These are phyloP conservation scores for Eupristina koningsbergeri DNA, from an alignment of 1,140 invertebrate species.

Conservation along the genomic window DNA sequence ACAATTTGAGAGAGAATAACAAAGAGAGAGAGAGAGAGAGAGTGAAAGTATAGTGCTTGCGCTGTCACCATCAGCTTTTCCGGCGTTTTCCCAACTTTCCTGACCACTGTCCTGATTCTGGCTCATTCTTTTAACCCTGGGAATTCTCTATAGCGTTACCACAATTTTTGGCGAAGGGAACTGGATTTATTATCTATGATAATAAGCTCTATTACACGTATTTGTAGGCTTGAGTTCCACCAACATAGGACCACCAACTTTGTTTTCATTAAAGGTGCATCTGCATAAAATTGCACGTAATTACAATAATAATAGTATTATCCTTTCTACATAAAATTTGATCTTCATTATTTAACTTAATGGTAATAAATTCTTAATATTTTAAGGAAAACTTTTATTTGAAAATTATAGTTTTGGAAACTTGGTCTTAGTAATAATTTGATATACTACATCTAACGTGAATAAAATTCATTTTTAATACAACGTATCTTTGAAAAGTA, in stretches of 20 bases:
- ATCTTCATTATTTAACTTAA: background rate
- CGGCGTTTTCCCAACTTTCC: background rate
- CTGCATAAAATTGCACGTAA: background rate
- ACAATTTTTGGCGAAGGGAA: background rate
- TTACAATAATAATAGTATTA: background rate
- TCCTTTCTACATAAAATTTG: background rate
- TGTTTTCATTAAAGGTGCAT: background rate
- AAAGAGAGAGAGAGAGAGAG: background rate
- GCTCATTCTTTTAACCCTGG: background rate
- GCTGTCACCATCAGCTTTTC: background rate
- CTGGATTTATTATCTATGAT: conserved; percentile 1
- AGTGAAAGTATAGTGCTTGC: background rate
- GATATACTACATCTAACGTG: no score
- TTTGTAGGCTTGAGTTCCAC: background rate
- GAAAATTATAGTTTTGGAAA: no score
- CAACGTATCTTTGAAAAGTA: no score
- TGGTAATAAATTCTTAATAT: background rate
- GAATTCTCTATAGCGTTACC: background rate
- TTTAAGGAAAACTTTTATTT: background rate
- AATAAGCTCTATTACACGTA: conserved; percentile 29
- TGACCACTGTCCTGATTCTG: background rate
- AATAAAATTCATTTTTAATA: no score
- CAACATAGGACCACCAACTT: background rate
- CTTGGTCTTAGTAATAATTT: no score
- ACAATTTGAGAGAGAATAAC: no score